These are phyloP conservation scores for Scophthalmus maximus DNA, from an alignment of 2,113 vertebrate genomes.

Conservation along the genomic window DNA sequence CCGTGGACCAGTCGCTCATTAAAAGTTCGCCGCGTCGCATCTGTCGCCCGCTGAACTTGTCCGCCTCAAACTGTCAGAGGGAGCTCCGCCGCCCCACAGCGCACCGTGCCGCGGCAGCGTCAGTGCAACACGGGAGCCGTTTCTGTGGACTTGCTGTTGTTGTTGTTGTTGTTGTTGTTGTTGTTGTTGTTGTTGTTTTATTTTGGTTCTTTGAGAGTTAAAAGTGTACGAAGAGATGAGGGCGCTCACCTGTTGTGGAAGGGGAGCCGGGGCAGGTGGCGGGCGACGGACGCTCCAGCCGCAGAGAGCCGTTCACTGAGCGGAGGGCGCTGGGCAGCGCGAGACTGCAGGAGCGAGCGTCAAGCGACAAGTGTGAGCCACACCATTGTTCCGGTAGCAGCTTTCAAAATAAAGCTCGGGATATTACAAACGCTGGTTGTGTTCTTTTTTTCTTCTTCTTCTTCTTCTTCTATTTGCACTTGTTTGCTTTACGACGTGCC, in stretches of 20 bases:
- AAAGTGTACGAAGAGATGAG: neutral
- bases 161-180: too few relatives aligned
- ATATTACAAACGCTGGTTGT: neutral
- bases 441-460: too few relatives aligned
- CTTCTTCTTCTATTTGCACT: neutral
- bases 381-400: neutral
- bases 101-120: neutral
- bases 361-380: accelerated
- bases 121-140: neutral
- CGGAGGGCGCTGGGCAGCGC: neutral
- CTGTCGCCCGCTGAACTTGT: neutral
- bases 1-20: too few relatives aligned
- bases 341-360: neutral
- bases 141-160: too few relatives aligned
- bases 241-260: slow-evolving; percentile 55
- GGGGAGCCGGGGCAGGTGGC: neutral
- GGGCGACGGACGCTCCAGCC: neutral
- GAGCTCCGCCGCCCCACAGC: neutral
- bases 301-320: neutral
- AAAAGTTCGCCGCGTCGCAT: too few relatives aligned
- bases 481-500: neutral
- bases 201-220: neutral
- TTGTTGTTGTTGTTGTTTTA: too few relatives aligned
- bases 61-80: neutral
- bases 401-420: slow-evolving; percentile 37